phyloP scores from a whole-genome alignment of 2,888 invertebrate genomes.

The Reticulitermes lucifugus region DNA sequence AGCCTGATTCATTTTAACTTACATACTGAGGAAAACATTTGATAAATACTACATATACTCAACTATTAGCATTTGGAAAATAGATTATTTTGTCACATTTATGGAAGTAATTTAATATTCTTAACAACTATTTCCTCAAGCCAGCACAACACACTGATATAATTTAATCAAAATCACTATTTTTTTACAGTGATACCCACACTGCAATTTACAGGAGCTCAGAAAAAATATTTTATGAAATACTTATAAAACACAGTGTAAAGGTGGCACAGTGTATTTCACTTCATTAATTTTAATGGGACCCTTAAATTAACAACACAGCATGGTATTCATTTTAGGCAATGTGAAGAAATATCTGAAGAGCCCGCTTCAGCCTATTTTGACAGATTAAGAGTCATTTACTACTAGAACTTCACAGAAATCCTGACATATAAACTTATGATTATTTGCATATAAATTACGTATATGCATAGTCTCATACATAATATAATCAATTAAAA shows the following conservation, averaged over 20 bases:
- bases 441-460: not conserved
- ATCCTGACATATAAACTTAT: not conserved
- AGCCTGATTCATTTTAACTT: not conserved
- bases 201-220: not conserved
- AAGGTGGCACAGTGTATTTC: too few relatives aligned
- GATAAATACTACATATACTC: not conserved
- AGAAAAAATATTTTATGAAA: not conserved
- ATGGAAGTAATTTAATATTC: not conserved
- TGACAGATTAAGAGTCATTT: not conserved
- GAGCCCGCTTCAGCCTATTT: not conserved
- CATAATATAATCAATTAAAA: not conserved
- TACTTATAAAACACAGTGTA: not conserved
- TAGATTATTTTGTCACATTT: not conserved
- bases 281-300: not conserved
- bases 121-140: not conserved
- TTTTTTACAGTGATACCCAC: not conserved
- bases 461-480: not conserved
- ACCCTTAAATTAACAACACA: not conserved
- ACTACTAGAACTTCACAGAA: not conserved
- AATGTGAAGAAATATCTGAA: not conserved
- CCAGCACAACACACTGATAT: not conserved
- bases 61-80: not conserved
- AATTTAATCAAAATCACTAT: not conserved
- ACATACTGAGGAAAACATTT: not conserved
- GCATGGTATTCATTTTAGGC: not conserved